Conservation (phyloP, 2,888 invertebrate species). For the Sinotaia quadrata region DNA sequence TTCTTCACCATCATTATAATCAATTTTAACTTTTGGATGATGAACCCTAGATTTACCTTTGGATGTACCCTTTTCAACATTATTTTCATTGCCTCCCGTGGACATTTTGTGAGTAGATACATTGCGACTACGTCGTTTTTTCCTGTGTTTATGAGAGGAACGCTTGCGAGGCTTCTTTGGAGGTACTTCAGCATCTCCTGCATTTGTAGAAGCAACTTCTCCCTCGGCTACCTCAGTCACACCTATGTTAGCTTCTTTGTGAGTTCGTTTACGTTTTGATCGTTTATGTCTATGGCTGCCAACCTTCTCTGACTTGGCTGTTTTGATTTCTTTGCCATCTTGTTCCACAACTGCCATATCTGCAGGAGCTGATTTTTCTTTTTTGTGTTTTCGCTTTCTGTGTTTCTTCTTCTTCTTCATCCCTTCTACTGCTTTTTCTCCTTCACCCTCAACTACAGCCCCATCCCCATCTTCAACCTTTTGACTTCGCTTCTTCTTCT, state of each 20-base stretch:
- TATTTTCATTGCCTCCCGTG: conserved; percentile 24
- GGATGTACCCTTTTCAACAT: conserved; percentile 19
- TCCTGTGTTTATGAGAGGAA: conserved; percentile 43
- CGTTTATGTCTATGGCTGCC: conserved; percentile 38
- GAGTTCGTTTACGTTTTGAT: conserved; percentile 40
- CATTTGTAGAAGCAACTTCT: conserved; percentile 35
- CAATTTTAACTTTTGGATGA: conserved; percentile 41
- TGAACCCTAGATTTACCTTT: conserved; percentile 25
- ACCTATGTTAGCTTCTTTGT: conserved; percentile 31
- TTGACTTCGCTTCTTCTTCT: conserved; percentile 38
- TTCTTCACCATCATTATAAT: conserved; percentile 38
- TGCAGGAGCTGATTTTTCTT: conserved; percentile 34
- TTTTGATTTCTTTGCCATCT: conserved; percentile 20
- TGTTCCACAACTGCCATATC: background rate
- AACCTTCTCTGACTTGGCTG: conserved; percentile 30
- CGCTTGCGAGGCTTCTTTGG: conserved; percentile 36
- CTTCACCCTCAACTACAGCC: conserved; percentile 28
- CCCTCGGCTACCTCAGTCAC: conserved; percentile 29
- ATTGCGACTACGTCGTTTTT: conserved; percentile 34
- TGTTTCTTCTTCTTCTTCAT: conserved; percentile 28
- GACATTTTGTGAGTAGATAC: conserved; percentile 25
- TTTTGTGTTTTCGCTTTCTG: conserved; percentile 32
- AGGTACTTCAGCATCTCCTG: conserved; percentile 40
- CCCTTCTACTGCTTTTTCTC: conserved; percentile 17
- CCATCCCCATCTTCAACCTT: conserved; percentile 31